phyloP scores from a whole-genome alignment of 1,140 invertebrate species.

The Drosophila kurseongensis region DNA sequence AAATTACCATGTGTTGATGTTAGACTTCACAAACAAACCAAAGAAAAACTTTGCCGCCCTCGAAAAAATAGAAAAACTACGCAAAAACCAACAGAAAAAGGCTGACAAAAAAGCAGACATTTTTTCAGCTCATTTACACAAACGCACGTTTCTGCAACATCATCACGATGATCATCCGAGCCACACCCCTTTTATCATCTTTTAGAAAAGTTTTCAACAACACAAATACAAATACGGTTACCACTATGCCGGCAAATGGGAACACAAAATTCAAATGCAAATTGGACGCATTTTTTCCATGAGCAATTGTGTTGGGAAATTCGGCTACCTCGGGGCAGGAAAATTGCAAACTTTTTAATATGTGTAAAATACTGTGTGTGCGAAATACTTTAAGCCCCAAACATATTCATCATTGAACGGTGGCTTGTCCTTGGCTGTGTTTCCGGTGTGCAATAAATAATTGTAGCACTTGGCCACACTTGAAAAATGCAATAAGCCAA shows the following conservation, averaged over 20 bases:
- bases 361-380: slow-evolving; percentile 27
- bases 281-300: slow-evolving; percentile 59
- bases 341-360: slow-evolving; percentile 44
- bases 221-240: slow-evolving; percentile 35
- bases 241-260: slow-evolving; percentile 55
- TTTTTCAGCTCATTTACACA: slow-evolving; percentile 70
- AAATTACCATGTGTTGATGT: slow-evolving; percentile 69
- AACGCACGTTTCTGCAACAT: slow-evolving; percentile 53
- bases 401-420: slow-evolving; percentile 50
- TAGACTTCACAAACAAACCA: slow-evolving; percentile 65
- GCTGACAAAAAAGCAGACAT: slow-evolving; percentile 34
- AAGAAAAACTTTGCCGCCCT: slow-evolving; percentile 22
- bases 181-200: slow-evolving; percentile 44
- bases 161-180: slow-evolving; percentile 38
- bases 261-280: slow-evolving; percentile 57
- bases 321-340: slow-evolving; percentile 17
- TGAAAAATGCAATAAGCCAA: slow-evolving; percentile 74
- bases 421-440: slow-evolving; percentile 29
- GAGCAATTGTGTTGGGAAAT: slow-evolving; percentile 47
- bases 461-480: slow-evolving; percentile 51
- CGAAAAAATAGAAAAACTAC: slow-evolving; percentile 37
- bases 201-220: slow-evolving; percentile 46
- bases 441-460: slow-evolving; percentile 63
- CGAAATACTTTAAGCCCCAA: slow-evolving; percentile 28
- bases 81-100: slow-evolving; percentile 48